Evolutionary conservation across 2,888 invertebrate species (phyloP), one percentile per base, ranked within the genome.

Genomic region (Clusia tigrina): DNA sequence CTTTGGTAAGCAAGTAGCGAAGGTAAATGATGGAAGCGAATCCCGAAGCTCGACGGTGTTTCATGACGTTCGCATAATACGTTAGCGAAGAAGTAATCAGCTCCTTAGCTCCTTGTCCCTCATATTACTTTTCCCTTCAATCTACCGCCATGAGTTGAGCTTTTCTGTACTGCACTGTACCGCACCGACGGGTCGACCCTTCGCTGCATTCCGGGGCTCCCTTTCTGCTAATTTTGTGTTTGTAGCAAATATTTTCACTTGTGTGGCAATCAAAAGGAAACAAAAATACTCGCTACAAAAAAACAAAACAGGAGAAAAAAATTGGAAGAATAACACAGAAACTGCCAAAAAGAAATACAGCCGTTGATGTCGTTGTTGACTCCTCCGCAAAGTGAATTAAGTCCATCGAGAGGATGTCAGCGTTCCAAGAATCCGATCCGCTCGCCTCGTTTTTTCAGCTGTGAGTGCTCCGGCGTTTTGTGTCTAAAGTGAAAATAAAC

Each of bases 331-430:
- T 6, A 32, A 12, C 32, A 32, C 32, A 32, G 12, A 32, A 6
- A 32, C 3, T 42, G 42, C 42, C 3, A n/a, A 32, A 32, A 12
- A 6, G 42, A n/a, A 6, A 42, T 42, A 10, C 42, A 15, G 9
- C n/a, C n/a, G 42, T 42, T 42, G 42, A 42, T 15, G 9, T 42
- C n/a, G 12, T 42, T 42, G 42, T 42, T 42, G 42, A 42, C 42
- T 42, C n/a, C 42, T 42, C n/a, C 42, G 42, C 42, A 42, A 42
- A 42, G 42, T 42, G 42, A 12, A 42, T 42, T 42, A 42, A 17
- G n/a, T 15, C n/a, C 42, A n/a, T 17, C 6, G 32, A 32, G 32
- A 32, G 32, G 5, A 32, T 5, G 32, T 12, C 32, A 32, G 32
- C n/a, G n/a, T 42, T 42, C 3, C 42, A 42, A 3, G n/a, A 32